Evolutionary conservation across 2,113 vertebrate species (phyloP).

Genomic region (Galeopterus variegatus): DNA sequence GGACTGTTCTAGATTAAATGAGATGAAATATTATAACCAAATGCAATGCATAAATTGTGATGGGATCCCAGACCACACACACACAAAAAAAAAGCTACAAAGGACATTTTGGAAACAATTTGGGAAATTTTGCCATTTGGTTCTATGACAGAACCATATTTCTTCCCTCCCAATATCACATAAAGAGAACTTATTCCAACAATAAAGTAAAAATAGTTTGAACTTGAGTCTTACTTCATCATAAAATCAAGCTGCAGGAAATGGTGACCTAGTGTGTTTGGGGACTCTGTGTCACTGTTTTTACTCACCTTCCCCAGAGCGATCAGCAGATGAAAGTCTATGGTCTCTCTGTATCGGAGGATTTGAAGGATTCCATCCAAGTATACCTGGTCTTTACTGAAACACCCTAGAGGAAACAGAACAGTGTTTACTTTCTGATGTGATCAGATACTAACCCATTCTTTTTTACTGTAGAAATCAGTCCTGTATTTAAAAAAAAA

Average conservation of each 20-base stretch:
- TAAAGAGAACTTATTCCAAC: not conserved
- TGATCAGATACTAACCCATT: not conserved
- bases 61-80: not conserved
- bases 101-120: not conserved
- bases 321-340: slow-evolving; percentile 95
- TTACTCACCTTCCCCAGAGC: slow-evolving; percentile 95
- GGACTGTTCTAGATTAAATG: not conserved
- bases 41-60: not conserved
- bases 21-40: not conserved
- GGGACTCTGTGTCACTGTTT: not conserved
- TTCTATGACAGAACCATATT: not conserved
- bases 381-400: slow-evolving; percentile 98
- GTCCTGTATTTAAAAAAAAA: not conserved
- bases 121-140: not conserved
- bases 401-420: slow-evolving; percentile 92
- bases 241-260: not conserved
- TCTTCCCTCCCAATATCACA: not conserved
- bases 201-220: not conserved
- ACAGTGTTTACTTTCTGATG: not conserved
- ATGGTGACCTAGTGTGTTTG: no score
- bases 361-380: slow-evolving; percentile 96
- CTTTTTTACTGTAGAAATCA: not conserved
- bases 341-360: slow-evolving; percentile 94
- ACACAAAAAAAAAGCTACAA: not conserved
- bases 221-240: not conserved